These are phyloP conservation scores for Hemistola chrysoprasaria DNA, from an alignment of 2,888 invertebrate species.

Conservation along the genomic window DNA sequence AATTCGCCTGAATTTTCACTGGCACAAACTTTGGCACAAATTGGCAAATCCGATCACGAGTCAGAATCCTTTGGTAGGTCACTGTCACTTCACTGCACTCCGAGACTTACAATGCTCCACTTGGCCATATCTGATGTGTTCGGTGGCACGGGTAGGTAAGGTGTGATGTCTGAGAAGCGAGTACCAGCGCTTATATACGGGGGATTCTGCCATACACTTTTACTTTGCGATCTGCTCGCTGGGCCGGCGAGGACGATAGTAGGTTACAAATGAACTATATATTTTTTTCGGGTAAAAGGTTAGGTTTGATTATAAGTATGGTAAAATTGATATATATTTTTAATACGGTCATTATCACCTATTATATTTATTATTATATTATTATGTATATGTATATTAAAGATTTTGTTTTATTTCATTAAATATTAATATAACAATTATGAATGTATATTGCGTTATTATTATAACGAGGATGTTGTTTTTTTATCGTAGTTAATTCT, in stretches of 20 bases:
- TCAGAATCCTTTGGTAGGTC: conserved; percentile 25
- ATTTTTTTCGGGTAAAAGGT: conserved; percentile 42
- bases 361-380: no score
- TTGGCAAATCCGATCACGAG: conserved; percentile 8
- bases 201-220: conserved; percentile 69
- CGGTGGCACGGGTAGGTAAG: conserved; percentile 53
- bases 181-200: conserved; percentile 64
- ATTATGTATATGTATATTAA: no score
- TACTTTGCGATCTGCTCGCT: conserved; percentile 62
- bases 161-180: conserved; percentile 56
- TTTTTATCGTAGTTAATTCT: no score
- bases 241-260: conserved; percentile 62
- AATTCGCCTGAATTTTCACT: no score
- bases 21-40: no score
- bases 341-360: not conserved
- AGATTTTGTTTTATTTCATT: no score
- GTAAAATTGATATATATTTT: conserved; percentile 2
- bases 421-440: no score
- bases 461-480: no score
- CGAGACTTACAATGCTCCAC: conserved; percentile 73
- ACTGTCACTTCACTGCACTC: conserved; percentile 68
- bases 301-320: conserved; percentile 28
- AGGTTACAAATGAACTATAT: conserved; percentile 61
- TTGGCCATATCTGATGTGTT: conserved; percentile 67
- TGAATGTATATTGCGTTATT: no score